Evolutionary conservation across 2,888 invertebrate genomes (phyloP).

Genomic region (Camptogramma bilineatum): DNA sequence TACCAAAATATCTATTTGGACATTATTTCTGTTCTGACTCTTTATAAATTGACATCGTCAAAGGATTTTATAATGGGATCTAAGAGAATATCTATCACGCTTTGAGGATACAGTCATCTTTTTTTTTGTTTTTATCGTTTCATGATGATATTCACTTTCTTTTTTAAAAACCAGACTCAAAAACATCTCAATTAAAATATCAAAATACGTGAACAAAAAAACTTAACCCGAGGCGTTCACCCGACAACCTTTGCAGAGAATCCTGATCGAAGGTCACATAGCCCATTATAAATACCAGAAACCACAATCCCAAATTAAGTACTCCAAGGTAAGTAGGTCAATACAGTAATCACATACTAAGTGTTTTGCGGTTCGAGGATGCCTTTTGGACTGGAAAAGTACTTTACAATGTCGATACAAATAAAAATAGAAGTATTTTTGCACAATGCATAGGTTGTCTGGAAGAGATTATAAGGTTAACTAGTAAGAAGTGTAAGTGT

Average conservation of each 20-base stretch:
- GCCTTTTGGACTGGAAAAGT: neutral
- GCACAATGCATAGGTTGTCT: too few relatives aligned
- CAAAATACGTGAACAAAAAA: neutral
- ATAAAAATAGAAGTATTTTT: too few relatives aligned
- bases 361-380: neutral
- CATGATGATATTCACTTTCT: neutral
- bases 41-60: too few relatives aligned
- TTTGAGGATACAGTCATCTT: too few relatives aligned
- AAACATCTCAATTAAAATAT: neutral
- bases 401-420: neutral
- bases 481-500: too few relatives aligned
- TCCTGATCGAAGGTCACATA: constrained; percentile 26
- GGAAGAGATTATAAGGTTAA: too few relatives aligned
- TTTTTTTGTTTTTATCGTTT: too few relatives aligned
- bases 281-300: constrained; percentile 23
- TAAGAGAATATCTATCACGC: too few relatives aligned
- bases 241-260: constrained; percentile 32
- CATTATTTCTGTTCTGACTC: too few relatives aligned
- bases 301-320: constrained; percentile 23
- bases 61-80: too few relatives aligned
- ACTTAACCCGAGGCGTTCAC: constrained; percentile 26
- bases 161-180: neutral
- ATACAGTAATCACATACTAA: neutral
- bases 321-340: constrained; percentile 30
- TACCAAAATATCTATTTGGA: too few relatives aligned